phyloP scores from a whole-genome alignment of 2,797 vertebrate genomes.

The Toxotes lorentzi region DNA sequence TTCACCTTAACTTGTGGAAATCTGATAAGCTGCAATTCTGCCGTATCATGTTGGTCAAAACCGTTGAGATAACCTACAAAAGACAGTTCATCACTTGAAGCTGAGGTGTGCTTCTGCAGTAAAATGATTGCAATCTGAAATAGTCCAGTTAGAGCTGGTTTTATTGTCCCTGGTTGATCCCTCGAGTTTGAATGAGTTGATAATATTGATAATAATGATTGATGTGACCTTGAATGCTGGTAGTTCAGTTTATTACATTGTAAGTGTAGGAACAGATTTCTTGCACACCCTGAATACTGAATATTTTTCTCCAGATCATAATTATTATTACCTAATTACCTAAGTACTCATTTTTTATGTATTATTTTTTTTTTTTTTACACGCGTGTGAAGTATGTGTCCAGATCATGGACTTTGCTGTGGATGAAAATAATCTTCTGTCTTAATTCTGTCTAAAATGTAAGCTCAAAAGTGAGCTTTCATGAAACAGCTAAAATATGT shows the following conservation, averaged over 20 bases:
- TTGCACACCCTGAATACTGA: background rate
- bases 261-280: background rate
- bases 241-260: constrained; percentile 34
- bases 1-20: background rate
- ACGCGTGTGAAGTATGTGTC: background rate
- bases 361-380: background rate
- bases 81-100: background rate
- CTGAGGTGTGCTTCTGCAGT: background rate
- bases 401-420: background rate
- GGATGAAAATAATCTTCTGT: background rate
- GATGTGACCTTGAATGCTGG: constrained; percentile 28
- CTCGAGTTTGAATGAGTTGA: constrained; percentile 22
- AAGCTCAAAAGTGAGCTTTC: background rate
- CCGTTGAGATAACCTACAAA: background rate
- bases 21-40: background rate
- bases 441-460: background rate
- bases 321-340: background rate
- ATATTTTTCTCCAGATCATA: background rate
- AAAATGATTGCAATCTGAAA: background rate
- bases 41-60: background rate
- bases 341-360: background rate
- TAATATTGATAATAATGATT: background rate
- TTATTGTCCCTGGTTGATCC: constrained; percentile 14
- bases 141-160: background rate
- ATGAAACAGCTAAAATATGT: background rate